Conservation (phyloP, 2,888 invertebrate genomes). For the Melipona bicolor region DNA sequence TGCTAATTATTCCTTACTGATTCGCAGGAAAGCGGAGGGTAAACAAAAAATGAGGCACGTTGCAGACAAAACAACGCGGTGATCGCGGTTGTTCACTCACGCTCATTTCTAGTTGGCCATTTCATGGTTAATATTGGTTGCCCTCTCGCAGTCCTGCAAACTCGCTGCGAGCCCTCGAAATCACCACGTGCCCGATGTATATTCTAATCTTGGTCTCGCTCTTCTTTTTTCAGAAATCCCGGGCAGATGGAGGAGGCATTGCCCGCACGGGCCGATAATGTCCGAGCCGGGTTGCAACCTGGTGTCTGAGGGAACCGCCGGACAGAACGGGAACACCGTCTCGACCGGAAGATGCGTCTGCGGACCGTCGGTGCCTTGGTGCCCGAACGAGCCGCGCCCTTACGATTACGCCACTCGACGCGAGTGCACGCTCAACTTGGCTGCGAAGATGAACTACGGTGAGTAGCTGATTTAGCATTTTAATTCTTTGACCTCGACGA, state of each 20-base stretch:
- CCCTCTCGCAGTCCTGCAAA: no score
- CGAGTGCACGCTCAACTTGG: conserved; percentile 82
- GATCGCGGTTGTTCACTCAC: neutral
- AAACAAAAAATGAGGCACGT: neutral
- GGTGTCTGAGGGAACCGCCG: conserved; percentile 77
- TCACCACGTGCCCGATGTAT: neutral
- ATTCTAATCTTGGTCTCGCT: neutral
- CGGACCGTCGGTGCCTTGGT: conserved; percentile 81
- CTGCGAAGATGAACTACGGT: conserved; percentile 81
- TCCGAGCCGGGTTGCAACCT: conserved; percentile 81
- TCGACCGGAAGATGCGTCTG: conserved; percentile 80
- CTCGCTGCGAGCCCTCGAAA: conserved; percentile 1
- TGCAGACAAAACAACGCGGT: neutral
- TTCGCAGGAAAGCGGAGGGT: neutral
- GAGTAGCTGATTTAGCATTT: conserved; percentile 37
- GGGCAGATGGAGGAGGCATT: conserved; percentile 81
- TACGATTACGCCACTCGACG: conserved; percentile 79
- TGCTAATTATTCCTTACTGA: conserved; percentile 7
- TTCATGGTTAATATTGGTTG: neutral
- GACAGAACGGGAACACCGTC: conserved; percentile 66
- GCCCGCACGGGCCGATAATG: conserved; percentile 77
- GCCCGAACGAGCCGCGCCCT: conserved; percentile 79
- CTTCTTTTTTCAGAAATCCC: conserved; percentile 78
- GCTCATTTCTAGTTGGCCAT: neutral
- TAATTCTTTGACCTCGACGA: no score